phyloP scores from a whole-genome alignment of 1,140 invertebrate genomes.

The Aethina tumida region DNA sequence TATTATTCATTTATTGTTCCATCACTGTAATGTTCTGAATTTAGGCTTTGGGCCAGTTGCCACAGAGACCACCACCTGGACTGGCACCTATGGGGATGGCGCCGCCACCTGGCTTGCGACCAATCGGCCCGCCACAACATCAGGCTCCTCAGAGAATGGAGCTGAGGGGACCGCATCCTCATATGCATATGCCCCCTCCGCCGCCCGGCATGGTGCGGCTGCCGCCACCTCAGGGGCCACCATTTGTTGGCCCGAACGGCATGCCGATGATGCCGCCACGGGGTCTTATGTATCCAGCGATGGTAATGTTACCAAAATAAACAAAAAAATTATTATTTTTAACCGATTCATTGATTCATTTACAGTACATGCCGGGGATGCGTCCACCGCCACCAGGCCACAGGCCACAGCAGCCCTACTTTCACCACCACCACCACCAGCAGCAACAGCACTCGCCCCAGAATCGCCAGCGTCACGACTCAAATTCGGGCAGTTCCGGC shows the following conservation, averaged over 20 bases:
- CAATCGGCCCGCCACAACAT: constrained; percentile 20
- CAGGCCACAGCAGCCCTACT: not conserved
- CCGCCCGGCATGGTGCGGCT: constrained; percentile 14
- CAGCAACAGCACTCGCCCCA: constrained; percentile 1
- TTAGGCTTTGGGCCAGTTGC: not conserved
- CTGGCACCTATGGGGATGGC: constrained; percentile 29
- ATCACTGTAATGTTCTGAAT: not conserved
- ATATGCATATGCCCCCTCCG: no score
- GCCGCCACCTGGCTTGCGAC: constrained; percentile 27
- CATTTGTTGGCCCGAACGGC: constrained; percentile 16
- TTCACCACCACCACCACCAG: constrained; percentile 9
- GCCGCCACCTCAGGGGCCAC: constrained; percentile 17
- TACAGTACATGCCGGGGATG: not conserved
- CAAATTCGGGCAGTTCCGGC: not conserved
- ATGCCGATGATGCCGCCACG: constrained; percentile 17
- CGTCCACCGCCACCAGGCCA: constrained; percentile 22
- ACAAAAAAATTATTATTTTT: not conserved
- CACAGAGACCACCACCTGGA: constrained; percentile 19
- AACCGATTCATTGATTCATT: not conserved
- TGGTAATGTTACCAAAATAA: not conserved
- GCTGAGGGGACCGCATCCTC: constrained; percentile 12
- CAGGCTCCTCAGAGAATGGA: no score
- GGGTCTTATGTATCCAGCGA: constrained; percentile 30
- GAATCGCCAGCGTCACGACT: no score
- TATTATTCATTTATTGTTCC: constrained; percentile 11